These are phyloP conservation scores for Nesoenas mayeri DNA, from an alignment of 2,113 vertebrate genomes.

Conservation along the genomic window DNA sequence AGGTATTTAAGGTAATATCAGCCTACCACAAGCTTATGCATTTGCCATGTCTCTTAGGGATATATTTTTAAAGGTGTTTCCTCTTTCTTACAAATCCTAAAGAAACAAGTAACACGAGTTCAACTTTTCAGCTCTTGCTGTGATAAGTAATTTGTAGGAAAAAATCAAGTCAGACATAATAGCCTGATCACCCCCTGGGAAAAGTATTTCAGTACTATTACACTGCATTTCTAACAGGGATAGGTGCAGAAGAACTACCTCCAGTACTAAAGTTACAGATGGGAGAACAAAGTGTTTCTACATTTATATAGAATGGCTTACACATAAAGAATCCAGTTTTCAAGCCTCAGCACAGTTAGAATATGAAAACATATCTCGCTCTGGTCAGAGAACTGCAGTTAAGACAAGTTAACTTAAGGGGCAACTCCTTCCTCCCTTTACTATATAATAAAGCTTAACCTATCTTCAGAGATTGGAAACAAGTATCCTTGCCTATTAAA, in stretches of 20 bases:
- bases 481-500: neutral
- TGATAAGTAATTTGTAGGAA: neutral
- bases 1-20: neutral
- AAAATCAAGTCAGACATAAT: neutral
- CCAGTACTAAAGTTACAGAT: neutral
- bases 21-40: neutral
- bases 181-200: neutral
- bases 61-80: neutral
- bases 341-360: neutral
- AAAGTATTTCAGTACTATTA: neutral
- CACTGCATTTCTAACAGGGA: neutral
- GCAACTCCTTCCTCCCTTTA: neutral
- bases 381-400: neutral
- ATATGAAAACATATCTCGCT: neutral
- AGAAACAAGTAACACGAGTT: neutral
- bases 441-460: neutral
- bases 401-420: neutral
- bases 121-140: neutral
- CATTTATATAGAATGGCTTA: neutral
- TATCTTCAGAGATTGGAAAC: neutral
- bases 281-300: neutral
- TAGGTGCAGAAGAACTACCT: neutral
- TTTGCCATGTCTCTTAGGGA: neutral
- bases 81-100: neutral
- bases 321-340: neutral